These are phyloP conservation scores for Brienomyrus longianalis DNA, from an alignment of 2,113 vertebrate genomes.

Conservation along the genomic window DNA sequence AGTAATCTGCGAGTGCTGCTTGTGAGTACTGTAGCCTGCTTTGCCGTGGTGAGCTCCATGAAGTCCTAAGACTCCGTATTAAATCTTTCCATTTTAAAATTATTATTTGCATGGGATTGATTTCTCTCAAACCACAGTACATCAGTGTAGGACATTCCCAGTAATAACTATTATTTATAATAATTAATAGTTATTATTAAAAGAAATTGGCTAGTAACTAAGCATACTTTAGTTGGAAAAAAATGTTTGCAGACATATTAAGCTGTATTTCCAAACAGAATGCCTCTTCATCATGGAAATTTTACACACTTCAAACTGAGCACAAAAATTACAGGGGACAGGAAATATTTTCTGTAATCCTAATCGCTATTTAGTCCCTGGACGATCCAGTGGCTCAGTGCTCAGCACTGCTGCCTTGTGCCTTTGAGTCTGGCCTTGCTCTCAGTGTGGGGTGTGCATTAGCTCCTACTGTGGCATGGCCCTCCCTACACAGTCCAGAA, in stretches of 20 bases:
- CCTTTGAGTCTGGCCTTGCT: not conserved
- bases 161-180: not conserved
- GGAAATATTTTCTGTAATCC: not conserved
- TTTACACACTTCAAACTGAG: not conserved
- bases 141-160: not conserved
- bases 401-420: not conserved
- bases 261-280: not conserved
- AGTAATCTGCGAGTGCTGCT: conserved; percentile 75
- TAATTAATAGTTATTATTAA: not conserved
- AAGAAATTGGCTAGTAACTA: not conserved
- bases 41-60: not conserved
- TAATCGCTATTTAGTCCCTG: not conserved
- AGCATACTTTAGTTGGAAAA: not conserved
- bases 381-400: not conserved
- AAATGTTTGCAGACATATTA: not conserved
- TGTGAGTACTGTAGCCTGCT: conserved; percentile 59
- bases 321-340: not conserved
- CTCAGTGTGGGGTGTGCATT: not conserved
- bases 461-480: not conserved
- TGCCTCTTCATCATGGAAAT: not conserved
- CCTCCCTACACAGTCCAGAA: not conserved
- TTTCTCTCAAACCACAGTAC: not conserved
- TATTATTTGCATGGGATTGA: not conserved
- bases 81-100: not conserved
- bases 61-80: not conserved